Conservation (phyloP, 2,888 invertebrate genomes). For the Allolobophora icterica region DNA sequence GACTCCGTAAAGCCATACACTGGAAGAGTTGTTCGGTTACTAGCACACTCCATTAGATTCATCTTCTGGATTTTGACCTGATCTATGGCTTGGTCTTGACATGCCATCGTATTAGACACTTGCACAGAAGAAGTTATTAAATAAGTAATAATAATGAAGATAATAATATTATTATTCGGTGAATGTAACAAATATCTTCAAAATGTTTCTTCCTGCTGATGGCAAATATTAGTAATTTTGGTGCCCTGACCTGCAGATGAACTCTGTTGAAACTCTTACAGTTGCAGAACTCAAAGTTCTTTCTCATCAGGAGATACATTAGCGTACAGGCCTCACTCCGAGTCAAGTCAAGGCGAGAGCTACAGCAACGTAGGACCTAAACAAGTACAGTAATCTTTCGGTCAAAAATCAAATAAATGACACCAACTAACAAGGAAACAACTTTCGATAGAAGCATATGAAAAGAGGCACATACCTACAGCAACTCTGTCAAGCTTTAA, state of each 20-base stretch:
- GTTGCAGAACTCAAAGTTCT: constrained; percentile 87
- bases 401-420: not conserved
- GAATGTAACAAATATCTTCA: not conserved
- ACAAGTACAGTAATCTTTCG: constrained; percentile 20
- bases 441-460: not conserved
- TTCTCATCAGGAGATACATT: constrained; percentile 88
- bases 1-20: too few species aligned
- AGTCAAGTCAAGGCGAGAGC: constrained; percentile 81
- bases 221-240: not conserved
- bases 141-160: too few species aligned
- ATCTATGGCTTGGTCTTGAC: too few species aligned
- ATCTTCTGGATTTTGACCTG: too few species aligned
- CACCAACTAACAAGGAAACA: not conserved
- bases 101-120: too few species aligned
- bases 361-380: constrained; percentile 77
- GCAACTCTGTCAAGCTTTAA: too few species aligned
- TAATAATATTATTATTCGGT: too few species aligned
- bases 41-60: too few species aligned
- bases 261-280: constrained; percentile 82
- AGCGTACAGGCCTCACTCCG: constrained; percentile 90
- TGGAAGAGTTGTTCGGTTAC: too few species aligned
- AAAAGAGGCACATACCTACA: too few species aligned
- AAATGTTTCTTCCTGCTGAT: not conserved
- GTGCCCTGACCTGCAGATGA: constrained; percentile 68
- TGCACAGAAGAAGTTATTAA: too few species aligned